Base-by-base conservation (phyloP, 2,797 vertebrate genomes). In the Enteromius viviparus region DNA sequence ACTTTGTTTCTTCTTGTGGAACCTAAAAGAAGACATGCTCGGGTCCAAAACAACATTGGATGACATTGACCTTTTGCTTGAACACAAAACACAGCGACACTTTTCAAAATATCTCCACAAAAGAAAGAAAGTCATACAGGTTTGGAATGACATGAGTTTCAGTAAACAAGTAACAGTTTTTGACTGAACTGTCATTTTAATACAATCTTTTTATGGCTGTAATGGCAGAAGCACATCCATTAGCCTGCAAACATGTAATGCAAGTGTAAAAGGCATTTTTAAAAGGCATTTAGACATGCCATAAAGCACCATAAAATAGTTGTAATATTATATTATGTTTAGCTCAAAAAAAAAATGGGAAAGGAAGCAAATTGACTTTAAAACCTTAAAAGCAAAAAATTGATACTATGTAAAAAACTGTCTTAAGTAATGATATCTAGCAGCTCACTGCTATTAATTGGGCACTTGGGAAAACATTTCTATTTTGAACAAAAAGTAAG, bases 331-430 rank as follows among this genome's bases (percentile, higher is more conserved):
- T 60, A 71, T 29, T 60, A 32, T 10, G 19, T 11, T 62, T 42
- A 81, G 29, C 29, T 19, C 12, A 64, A 81, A 45, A 72, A 47
- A 3, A 34, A 17, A 26, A 55, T 32, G 40, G 32, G 17, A 71
- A 60, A 2, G 2, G 84, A 88, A 90, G 91, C 78, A 85, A 83
- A 7, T 76, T 66, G 51, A 58, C 78, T 7, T 76, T 65, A 85
- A 86, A 53, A 23, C 21, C 26, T 49, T 62, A 49, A 49, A 64
- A 34, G 21, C 42, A 37, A 84, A 8, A 87, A 89, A 91, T 82
- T 89, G 85, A 90, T 90, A 84, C 85, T 87, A 86, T 23, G 26
- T 53, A 7, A 49, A 53, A 45, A 23, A 8, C 29, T 23, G 42
- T 45, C 11, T 72, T 12, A 47, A 72, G 53, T 62, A 14, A 32